A percentile compares a stretch with the other conserved stretches of the same genome.
Conservation (phyloP, 2,888 invertebrate genomes). For the Aspidiotus rigidus region DNA sequence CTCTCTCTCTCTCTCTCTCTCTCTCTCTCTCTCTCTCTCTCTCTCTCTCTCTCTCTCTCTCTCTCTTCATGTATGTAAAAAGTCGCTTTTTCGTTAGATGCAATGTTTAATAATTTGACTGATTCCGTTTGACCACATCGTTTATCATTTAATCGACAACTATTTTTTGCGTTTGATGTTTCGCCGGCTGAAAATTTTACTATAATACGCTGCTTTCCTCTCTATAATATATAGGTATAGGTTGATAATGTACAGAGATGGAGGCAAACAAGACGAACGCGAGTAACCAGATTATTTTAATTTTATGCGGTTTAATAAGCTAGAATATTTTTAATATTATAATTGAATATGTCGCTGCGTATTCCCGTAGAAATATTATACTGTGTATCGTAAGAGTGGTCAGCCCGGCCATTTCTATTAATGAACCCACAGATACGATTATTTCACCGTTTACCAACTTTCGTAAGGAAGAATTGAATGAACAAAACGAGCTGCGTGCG, state of each 20-base stretch:
- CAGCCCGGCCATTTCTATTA: too few relatives aligned
- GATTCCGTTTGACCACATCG: slow-evolving; percentile 20
- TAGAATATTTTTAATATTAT: slow-evolving; percentile 33
- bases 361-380: slow-evolving; percentile 1
- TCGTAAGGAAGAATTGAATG: too few relatives aligned
- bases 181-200: slow-evolving; percentile 10
- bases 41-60: too few relatives aligned
- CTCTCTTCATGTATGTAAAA: too few relatives aligned
- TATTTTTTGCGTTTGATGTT: slow-evolving; percentile 26
- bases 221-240: too few relatives aligned
- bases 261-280: slow-evolving; percentile 1
- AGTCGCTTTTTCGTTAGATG: too few relatives aligned
- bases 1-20: too few relatives aligned
- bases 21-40: too few relatives aligned
- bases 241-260: background rate
- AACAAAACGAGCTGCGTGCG: too few relatives aligned
- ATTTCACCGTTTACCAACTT: too few relatives aligned
- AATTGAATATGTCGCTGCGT: slow-evolving; percentile 29
- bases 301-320: slow-evolving; percentile 29
- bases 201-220: background rate
- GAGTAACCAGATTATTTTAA: slow-evolving; percentile 30
- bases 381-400: background rate
- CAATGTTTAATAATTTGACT: background rate
- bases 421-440: too few relatives aligned
- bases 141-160: slow-evolving; percentile 32